Percentiles rank a stretch among this genome's conserved stretches.
These are phyloP conservation scores for Elysia crispata DNA, from an alignment of 2,888 invertebrate genomes.

Conservation along the genomic window DNA sequence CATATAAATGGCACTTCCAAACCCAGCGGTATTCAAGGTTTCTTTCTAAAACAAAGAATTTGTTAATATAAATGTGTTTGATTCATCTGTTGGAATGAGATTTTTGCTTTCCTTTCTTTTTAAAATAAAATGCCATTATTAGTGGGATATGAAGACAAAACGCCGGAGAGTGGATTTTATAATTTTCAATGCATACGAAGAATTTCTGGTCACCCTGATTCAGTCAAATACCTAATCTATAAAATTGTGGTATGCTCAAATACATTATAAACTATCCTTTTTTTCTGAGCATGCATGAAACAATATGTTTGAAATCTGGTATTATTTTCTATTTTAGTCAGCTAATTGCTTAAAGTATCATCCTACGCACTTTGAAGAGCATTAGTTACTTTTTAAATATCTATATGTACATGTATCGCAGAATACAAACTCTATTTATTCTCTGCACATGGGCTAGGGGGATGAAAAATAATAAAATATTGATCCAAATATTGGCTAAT, in stretches of 20 bases:
- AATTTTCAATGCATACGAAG: slow-evolving; percentile 58
- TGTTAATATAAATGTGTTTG: too few species aligned
- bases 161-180: slow-evolving; percentile 66
- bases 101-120: not conserved
- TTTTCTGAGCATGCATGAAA: too few species aligned
- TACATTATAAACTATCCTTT: not conserved
- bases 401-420: not conserved
- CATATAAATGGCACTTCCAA: too few species aligned
- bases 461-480: too few species aligned
- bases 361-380: too few species aligned
- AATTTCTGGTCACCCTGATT: slow-evolving; percentile 64
- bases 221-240: slow-evolving; percentile 66
- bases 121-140: slow-evolving; percentile 52
- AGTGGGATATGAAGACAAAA: slow-evolving; percentile 68
- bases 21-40: too few species aligned
- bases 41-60: too few species aligned
- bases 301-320: too few species aligned
- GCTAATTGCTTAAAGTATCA: too few species aligned
- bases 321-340: not conserved
- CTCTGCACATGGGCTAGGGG: too few species aligned
- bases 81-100: not conserved
- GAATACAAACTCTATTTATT: too few species aligned
- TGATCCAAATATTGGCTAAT: too few species aligned
- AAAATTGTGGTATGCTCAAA: slow-evolving; percentile 61
- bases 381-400: not conserved